A percentile compares a stretch with the other conserved stretches of the same genome.
These are phyloP conservation scores for Luscinia megarhynchos DNA, from an alignment of 2,797 vertebrate species.

Conservation along the genomic window DNA sequence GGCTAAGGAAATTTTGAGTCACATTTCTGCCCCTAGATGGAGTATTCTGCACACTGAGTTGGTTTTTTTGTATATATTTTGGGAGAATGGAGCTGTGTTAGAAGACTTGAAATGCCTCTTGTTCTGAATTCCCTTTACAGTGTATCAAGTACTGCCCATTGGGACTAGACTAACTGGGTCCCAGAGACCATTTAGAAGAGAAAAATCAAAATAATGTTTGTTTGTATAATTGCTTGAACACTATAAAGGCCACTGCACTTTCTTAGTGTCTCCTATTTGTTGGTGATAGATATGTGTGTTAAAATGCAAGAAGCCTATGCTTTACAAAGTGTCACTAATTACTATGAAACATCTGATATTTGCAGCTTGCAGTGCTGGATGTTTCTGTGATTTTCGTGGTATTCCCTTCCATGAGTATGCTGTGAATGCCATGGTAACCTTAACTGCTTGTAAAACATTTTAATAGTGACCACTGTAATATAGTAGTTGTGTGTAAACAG, in stretches of 20 bases:
- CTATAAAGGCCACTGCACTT: background rate
- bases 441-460: slow-evolving; percentile 48
- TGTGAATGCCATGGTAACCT: slow-evolving; percentile 44
- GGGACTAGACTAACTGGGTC: slow-evolving; percentile 29
- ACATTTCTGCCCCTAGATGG: slow-evolving; percentile 76
- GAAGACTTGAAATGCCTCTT: slow-evolving; percentile 59
- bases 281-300: background rate
- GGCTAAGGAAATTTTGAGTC: background rate
- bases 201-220: slow-evolving; percentile 35
- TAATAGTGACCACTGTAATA: slow-evolving; percentile 58
- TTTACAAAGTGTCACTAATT: background rate
- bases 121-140: slow-evolving; percentile 61
- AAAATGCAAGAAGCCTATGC: background rate
- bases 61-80: background rate
- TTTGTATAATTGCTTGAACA: background rate
- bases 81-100: slow-evolving; percentile 63
- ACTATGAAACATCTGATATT: background rate
- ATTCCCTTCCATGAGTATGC: background rate
- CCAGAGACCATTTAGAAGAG: slow-evolving; percentile 28
- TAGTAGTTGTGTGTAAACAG: slow-evolving; percentile 54
- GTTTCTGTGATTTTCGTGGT: slow-evolving; percentile 27
- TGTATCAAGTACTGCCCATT: slow-evolving; percentile 15
- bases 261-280: background rate
- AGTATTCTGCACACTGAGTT: slow-evolving; percentile 61
- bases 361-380: background rate